These are phyloP conservation scores for Isoperla grammatica DNA, from an alignment of 2,888 invertebrate species.

Conservation along the genomic window DNA sequence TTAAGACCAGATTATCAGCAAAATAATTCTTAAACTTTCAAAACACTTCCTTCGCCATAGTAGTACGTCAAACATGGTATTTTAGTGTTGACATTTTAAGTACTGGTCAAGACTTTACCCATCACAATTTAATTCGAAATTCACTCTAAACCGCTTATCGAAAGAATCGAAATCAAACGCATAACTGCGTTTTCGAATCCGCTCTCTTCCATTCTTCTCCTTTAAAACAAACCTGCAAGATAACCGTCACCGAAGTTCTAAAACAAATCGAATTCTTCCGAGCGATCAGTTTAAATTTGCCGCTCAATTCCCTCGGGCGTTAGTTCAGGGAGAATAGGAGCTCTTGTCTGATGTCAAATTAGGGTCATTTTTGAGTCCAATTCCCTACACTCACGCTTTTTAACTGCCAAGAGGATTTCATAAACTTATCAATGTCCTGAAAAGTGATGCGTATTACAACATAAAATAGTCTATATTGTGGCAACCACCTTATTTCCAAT, in stretches of 20 bases:
- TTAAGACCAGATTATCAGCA: too few species aligned
- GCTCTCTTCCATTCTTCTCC: not conserved
- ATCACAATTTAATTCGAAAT: too few species aligned
- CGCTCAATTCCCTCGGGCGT: not conserved
- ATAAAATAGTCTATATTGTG: not conserved
- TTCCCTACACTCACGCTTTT: not conserved
- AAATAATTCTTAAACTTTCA: too few species aligned
- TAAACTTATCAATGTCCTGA: not conserved
- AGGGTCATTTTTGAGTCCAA: constrained; percentile 11
- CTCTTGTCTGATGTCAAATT: constrained; percentile 15
- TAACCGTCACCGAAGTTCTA: not conserved
- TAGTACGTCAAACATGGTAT: too few species aligned
- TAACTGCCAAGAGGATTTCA: constrained; percentile 4
- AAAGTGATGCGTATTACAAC: not conserved
- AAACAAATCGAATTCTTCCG: constrained; percentile 9
- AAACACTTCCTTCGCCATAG: too few species aligned
- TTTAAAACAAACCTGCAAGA: not conserved
- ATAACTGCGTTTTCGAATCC: too few species aligned
- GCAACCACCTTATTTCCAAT: constrained; percentile 4
- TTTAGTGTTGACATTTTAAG: too few species aligned
- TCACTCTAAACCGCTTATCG: too few species aligned
- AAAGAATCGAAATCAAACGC: too few species aligned
- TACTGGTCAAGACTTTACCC: too few species aligned
- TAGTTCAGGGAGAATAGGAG: constrained; percentile 3
- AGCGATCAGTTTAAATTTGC: constrained; percentile 9